These are phyloP conservation scores for Armadillidium nasatum DNA, from an alignment of 1,140 invertebrate species.

Conservation along the genomic window DNA sequence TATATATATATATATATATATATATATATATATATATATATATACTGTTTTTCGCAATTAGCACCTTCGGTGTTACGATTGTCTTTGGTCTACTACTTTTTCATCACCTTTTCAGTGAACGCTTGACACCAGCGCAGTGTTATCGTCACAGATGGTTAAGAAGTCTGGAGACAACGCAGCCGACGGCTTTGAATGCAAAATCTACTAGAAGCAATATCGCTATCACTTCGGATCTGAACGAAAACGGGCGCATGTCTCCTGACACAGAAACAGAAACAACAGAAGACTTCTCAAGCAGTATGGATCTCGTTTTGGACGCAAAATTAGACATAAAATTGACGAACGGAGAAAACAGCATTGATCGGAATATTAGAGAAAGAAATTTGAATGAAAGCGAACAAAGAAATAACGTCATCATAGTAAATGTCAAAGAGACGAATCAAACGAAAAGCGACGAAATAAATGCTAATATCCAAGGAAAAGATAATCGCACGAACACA, in stretches of 20 bases:
- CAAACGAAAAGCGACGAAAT: neutral
- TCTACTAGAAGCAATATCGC: neutral
- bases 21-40: too few relatives aligned
- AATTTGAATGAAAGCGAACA: neutral
- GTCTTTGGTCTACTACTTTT: neutral
- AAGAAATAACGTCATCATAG: neutral
- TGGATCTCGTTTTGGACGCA: neutral
- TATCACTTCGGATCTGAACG: neutral
- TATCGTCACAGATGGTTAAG: slow-evolving; percentile 24
- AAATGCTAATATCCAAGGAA: neutral
- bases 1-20: too few relatives aligned
- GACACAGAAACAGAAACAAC: too few relatives aligned
- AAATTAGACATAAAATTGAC: neutral
- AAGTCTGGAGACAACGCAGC: neutral
- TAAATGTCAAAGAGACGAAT: neutral
- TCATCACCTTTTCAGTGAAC: slow-evolving; percentile 20
- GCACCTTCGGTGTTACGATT: too few relatives aligned
- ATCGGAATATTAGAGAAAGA: neutral
- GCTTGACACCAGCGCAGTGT: slow-evolving; percentile 26
- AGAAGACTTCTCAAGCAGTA: neutral
- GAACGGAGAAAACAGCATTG: neutral
- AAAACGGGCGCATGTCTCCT: neutral
- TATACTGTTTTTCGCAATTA: too few relatives aligned
- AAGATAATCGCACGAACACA: neutral
- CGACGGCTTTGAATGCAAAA: neutral